A percentile compares a stretch with the other conserved stretches of the same genome.
Conservation (phyloP, 2,113 vertebrate genomes). For the Phocoena phocoena region DNA sequence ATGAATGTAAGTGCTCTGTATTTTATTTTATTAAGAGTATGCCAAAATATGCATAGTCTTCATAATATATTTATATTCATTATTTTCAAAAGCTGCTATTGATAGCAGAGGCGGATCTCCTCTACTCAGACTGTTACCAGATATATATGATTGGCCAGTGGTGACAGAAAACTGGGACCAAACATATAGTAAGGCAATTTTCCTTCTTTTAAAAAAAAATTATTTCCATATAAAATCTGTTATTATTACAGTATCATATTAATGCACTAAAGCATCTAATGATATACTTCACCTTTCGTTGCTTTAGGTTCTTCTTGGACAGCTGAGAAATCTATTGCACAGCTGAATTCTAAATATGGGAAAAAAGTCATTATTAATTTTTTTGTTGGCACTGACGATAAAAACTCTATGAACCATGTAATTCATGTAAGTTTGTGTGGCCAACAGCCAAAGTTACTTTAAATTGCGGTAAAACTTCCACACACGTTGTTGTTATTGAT, state of each 20-base stretch:
- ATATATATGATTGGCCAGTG: conserved; percentile 93
- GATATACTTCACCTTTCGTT: conserved; percentile 41
- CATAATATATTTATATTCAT: not conserved
- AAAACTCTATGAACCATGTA: conserved; percentile 91
- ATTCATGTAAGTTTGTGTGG: conserved; percentile 93
- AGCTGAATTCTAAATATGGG: conserved; percentile 91
- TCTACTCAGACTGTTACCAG: conserved; percentile 87
- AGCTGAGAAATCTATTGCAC: conserved; percentile 90
- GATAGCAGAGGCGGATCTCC: conserved; percentile 90
- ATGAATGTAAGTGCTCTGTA: conserved; percentile 90
- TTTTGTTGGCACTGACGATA: conserved; percentile 94
- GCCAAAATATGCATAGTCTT: not conserved
- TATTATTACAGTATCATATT: not conserved
- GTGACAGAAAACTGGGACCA: conserved; percentile 89
- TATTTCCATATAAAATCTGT: not conserved
- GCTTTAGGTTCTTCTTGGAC: conserved; percentile 88
- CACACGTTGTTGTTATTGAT: not conserved
- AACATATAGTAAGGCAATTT: conserved; percentile 84
- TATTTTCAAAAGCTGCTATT: conserved; percentile 87
- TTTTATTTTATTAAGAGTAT: not conserved
- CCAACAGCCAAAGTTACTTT: not conserved
- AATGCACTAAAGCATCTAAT: not conserved
- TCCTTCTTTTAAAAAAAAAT: not conserved
- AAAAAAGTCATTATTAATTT: conserved; percentile 93
- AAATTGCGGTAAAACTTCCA: not conserved